Conservation (phyloP, 2,888 invertebrate genomes). For the Ormyrus thymus region DNA sequence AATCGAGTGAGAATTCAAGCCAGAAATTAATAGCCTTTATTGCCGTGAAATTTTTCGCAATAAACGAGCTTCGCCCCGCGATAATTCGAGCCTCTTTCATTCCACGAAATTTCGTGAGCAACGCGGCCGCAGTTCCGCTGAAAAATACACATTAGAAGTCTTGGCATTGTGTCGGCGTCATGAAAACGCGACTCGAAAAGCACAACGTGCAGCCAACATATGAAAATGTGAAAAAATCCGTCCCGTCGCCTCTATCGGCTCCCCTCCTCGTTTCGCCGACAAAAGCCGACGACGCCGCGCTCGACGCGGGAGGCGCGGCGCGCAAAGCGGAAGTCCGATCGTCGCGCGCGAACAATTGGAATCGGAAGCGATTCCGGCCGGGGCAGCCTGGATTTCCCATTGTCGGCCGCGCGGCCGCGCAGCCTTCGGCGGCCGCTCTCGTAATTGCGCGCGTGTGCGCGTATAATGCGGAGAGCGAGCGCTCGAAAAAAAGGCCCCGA, state of each 20-base stretch:
- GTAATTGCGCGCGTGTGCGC: background rate
- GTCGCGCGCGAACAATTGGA: conserved; percentile 66
- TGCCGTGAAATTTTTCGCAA: no score
- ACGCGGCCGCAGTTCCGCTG: no score
- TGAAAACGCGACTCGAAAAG: no score
- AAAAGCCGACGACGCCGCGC: conserved; percentile 9
- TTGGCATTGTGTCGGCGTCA: no score
- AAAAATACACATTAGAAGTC: no score
- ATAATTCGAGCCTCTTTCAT: no score
- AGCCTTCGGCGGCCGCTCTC: conserved; percentile 6
- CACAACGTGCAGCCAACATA: no score
- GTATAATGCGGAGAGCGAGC: no score
- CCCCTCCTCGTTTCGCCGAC: background rate
- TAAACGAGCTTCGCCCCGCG: no score
- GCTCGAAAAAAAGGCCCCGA: background rate
- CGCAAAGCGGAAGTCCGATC: conserved; percentile 49
- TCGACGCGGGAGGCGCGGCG: conserved; percentile 31
- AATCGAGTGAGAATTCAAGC: no score
- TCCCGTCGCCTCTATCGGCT: background rate
- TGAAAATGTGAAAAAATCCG: background rate
- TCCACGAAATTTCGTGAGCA: no score
- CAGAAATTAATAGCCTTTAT: no score
- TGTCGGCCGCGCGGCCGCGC: conserved; percentile 58
- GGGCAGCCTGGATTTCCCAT: conserved; percentile 65
- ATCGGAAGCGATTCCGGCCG: conserved; percentile 70